phyloP scores from a whole-genome alignment of 2,888 invertebrate genomes.

The Macropis europaea region DNA sequence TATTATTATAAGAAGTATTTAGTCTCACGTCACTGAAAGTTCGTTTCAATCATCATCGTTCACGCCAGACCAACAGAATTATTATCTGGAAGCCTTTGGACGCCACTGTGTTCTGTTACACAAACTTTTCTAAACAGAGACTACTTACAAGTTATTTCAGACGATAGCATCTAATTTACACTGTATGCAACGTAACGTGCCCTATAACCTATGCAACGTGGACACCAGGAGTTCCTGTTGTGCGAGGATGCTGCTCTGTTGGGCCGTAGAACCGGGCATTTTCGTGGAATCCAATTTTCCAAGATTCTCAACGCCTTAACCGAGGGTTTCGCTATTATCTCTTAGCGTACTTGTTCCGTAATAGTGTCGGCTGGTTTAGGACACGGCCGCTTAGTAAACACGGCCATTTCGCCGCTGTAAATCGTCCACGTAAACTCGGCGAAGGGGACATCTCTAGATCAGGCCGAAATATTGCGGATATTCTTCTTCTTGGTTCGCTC shows the following conservation, averaged over 20 bases:
- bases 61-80: too few species aligned
- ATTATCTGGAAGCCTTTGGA: too few species aligned
- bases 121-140: too few species aligned
- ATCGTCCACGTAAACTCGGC: conserved; percentile 43
- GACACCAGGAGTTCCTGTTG: conserved; percentile 38
- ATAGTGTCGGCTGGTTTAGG: conserved; percentile 48
- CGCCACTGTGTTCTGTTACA: too few species aligned
- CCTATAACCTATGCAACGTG: conserved; percentile 28
- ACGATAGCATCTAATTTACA: too few species aligned
- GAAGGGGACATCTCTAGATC: conserved; percentile 21
- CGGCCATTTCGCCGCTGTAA: conserved; percentile 54
- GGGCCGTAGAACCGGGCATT: conserved; percentile 24
- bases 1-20: too few species aligned
- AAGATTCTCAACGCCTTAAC: conserved; percentile 57
- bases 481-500: conserved; percentile 18
- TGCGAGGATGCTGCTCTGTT: conserved; percentile 49
- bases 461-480: conserved; percentile 44
- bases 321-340: conserved; percentile 52
- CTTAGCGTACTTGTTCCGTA: conserved; percentile 56
- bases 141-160: too few species aligned
- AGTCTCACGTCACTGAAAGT: too few species aligned
- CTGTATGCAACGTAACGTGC: conserved; percentile 5
- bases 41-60: too few species aligned
- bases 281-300: conserved; percentile 68
- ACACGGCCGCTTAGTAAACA: conserved; percentile 59